Evolutionary conservation across 2,888 invertebrate species (phyloP).

Genomic region (Halocaridina rubra): DNA sequence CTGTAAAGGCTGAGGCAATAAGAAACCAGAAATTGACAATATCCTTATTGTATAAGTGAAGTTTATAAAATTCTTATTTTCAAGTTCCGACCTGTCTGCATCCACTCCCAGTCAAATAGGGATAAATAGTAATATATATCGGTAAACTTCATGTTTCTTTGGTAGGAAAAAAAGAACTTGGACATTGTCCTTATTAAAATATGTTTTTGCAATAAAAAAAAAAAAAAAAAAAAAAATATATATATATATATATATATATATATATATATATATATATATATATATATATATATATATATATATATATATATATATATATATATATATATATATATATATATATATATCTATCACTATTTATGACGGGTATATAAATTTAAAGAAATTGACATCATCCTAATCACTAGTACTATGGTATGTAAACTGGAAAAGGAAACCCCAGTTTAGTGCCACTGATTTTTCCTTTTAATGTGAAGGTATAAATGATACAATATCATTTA

Average conservation of each 20-base stretch:
- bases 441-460: no score
- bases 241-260: constrained; percentile 23
- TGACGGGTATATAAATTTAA: background rate
- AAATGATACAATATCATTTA: no score
- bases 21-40: constrained; percentile 42
- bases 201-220: background rate
- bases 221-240: background rate
- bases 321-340: constrained; percentile 12
- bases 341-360: constrained; percentile 4
- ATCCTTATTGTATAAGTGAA: constrained; percentile 4
- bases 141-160: background rate
- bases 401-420: no score
- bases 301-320: constrained; percentile 23
- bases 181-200: background rate
- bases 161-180: background rate
- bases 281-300: constrained; percentile 18
- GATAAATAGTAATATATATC: no score
- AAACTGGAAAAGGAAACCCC: no score
- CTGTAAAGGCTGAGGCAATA: constrained; percentile 50
- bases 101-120: no score
- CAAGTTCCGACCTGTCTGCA: no score
- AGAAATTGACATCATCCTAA: background rate
- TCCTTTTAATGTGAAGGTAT: no score
- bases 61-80: no score
- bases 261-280: constrained; percentile 23